Percentiles rank a stretch among this genome's conserved stretches.
Conservation (phyloP, 2,113 vertebrate species). For the Todiramphus saurophagus region DNA sequence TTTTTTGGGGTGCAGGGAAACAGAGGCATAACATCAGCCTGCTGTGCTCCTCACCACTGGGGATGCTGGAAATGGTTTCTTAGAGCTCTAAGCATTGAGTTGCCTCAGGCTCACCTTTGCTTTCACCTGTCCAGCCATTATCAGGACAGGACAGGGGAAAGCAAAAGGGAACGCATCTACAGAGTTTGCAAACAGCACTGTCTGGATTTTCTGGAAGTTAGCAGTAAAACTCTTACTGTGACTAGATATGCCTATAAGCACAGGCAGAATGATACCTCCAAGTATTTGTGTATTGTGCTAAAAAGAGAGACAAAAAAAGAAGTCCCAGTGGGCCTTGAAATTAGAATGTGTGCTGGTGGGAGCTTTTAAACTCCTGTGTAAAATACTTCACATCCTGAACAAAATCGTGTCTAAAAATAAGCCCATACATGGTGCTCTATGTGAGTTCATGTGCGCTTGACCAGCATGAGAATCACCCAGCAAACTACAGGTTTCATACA, state of each 20-base stretch:
- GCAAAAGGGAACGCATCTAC: not conserved
- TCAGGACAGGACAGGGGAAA: not conserved
- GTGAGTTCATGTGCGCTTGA: not conserved
- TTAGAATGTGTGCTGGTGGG: not conserved
- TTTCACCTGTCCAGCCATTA: not conserved
- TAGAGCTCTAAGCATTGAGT: not conserved
- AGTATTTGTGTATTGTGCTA: not conserved
- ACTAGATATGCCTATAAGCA: not conserved
- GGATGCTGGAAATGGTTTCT: accelerated
- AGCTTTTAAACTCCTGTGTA: constrained; percentile 33
- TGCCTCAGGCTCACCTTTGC: not conserved
- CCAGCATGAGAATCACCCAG: not conserved
- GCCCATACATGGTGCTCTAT: not conserved
- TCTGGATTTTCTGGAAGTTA: not conserved
- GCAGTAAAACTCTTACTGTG: not conserved
- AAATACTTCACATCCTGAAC: not conserved
- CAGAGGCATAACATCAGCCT: not conserved
- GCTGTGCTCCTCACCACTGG: not conserved
- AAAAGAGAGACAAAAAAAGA: not conserved
- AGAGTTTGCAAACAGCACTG: not conserved
- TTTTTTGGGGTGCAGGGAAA: not conserved
- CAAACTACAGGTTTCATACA: not conserved
- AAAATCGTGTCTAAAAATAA: constrained; percentile 8
- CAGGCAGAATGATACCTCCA: not conserved
- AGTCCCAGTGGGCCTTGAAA: constrained; percentile 1